These are phyloP conservation scores for Drosophila niveifrons DNA, from an alignment of 2,888 invertebrate species.

Conservation along the genomic window DNA sequence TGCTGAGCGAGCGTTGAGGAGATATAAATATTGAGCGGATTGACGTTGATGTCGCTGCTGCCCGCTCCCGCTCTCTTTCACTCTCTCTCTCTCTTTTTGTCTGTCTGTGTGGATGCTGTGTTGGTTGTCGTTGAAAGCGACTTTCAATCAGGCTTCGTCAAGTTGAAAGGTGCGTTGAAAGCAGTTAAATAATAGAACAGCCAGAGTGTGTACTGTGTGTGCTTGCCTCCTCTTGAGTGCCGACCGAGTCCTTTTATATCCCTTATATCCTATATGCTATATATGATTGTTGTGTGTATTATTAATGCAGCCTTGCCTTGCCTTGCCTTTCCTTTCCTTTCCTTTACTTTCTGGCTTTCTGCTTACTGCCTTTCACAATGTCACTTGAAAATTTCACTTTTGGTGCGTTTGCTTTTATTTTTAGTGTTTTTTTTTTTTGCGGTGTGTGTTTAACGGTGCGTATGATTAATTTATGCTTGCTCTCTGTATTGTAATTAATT, in stretches of 20 bases:
- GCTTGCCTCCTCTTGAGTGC: slow-evolving; percentile 13
- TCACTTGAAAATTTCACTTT: slow-evolving; percentile 45
- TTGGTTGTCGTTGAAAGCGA: slow-evolving; percentile 66
- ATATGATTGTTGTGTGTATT: slow-evolving; percentile 63
- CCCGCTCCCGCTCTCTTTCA: slow-evolving; percentile 17
- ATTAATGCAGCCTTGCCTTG: slow-evolving; percentile 61
- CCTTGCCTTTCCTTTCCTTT: not conserved
- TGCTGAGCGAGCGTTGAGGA: slow-evolving; percentile 10
- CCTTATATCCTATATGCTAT: slow-evolving; percentile 51
- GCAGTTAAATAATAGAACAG: slow-evolving; percentile 78
- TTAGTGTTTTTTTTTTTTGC: slow-evolving; percentile 20
- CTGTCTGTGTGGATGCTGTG: slow-evolving; percentile 46
- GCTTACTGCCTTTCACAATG: slow-evolving; percentile 32
- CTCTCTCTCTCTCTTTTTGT: slow-evolving; percentile 1
- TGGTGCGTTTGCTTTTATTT: slow-evolving; percentile 37
- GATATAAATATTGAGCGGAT: slow-evolving; percentile 74
- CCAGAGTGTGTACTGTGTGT: slow-evolving; percentile 39
- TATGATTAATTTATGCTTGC: slow-evolving; percentile 59
- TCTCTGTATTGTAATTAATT: not conserved
- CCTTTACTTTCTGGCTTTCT: not conserved
- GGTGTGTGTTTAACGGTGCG: slow-evolving; percentile 59
- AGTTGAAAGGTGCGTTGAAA: slow-evolving; percentile 72
- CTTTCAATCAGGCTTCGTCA: slow-evolving; percentile 75
- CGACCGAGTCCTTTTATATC: slow-evolving; percentile 21
- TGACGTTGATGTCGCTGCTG: slow-evolving; percentile 64